phyloP scores from a whole-genome alignment of 1,140 invertebrate species.

The Drosophila repletoides region DNA sequence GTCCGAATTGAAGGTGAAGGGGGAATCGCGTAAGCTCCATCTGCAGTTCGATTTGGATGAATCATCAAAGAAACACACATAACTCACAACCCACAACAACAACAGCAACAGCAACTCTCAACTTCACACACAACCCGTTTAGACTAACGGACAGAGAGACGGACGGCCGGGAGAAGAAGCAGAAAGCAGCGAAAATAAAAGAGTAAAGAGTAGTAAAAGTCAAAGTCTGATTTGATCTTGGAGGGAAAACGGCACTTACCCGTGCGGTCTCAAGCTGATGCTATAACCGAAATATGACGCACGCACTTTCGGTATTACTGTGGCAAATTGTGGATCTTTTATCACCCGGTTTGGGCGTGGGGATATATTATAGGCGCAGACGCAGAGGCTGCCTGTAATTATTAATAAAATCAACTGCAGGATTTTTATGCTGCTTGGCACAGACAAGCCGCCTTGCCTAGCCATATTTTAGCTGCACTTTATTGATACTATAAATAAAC shows the following conservation, averaged over 20 bases:
- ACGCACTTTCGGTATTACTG: conserved; percentile 68
- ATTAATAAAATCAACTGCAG: conserved; percentile 15
- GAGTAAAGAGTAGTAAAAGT: conserved; percentile 11
- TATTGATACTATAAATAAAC: conserved; percentile 17
- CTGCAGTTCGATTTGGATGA: conserved; percentile 29
- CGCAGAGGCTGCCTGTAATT: neutral
- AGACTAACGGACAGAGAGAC: conserved; percentile 29
- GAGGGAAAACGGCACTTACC: conserved; percentile 68
- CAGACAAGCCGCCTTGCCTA: conserved; percentile 23
- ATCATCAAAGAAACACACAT: conserved; percentile 23
- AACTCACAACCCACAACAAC: conserved; percentile 2
- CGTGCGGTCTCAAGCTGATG: conserved; percentile 64
- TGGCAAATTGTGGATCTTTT: conserved; percentile 61
- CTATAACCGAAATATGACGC: conserved; percentile 81
- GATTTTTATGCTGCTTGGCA: neutral
- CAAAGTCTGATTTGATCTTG: neutral
- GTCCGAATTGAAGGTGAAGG: too few species aligned
- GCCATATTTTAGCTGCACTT: conserved; percentile 19
- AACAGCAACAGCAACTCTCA: too few species aligned
- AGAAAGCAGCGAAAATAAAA: too few species aligned
- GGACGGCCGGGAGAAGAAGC: neutral
- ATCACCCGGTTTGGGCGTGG: conserved; percentile 71
- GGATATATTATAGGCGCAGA: conserved; percentile 68
- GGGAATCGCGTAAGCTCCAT: neutral
- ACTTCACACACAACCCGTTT: conserved; percentile 56